A percentile compares a stretch with the other conserved stretches of the same genome.
phyloP scores from a whole-genome alignment of 1,140 invertebrate species.

The Amyelois transitella region DNA sequence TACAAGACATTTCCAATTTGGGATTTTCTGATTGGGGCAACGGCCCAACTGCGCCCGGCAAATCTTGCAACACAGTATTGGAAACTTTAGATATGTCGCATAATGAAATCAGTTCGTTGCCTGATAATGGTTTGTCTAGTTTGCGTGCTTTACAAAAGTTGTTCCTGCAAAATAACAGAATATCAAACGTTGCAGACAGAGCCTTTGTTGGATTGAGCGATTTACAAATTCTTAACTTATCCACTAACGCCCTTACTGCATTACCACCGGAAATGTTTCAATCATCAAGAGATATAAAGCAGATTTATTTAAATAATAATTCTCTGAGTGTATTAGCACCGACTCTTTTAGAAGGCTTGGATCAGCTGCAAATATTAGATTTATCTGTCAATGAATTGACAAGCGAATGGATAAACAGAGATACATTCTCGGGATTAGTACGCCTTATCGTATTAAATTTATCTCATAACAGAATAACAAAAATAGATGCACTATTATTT shows the following conservation, averaged over 20 bases:
- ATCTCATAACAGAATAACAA: constrained; percentile 82
- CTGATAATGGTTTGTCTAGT: constrained; percentile 82
- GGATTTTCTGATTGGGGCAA: constrained; percentile 82
- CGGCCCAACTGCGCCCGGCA: constrained; percentile 72
- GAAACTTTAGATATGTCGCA: constrained; percentile 83
- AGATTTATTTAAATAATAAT: constrained; percentile 88
- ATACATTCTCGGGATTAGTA: constrained; percentile 85
- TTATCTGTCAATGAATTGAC: constrained; percentile 86
- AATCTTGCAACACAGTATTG: constrained; percentile 79
- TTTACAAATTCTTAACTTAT: constrained; percentile 83
- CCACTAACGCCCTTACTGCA: constrained; percentile 83
- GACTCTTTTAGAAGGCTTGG: constrained; percentile 84
- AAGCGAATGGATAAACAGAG: constrained; percentile 85
- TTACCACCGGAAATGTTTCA: constrained; percentile 86
- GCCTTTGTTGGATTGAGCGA: constrained; percentile 82
- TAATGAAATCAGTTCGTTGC: constrained; percentile 82
- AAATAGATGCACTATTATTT: constrained; percentile 83
- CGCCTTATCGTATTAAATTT: constrained; percentile 85
- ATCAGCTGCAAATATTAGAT: constrained; percentile 85
- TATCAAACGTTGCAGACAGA: constrained; percentile 83
- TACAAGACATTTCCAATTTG: constrained; percentile 83
- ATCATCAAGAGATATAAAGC: constrained; percentile 80
- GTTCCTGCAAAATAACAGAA: constrained; percentile 83
- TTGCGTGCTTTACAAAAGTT: constrained; percentile 80
- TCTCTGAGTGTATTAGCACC: constrained; percentile 85